Evolutionary conservation across 2,113 vertebrate genomes (phyloP).

Genomic region (Gnathonemus echidnorhynchus): DNA sequence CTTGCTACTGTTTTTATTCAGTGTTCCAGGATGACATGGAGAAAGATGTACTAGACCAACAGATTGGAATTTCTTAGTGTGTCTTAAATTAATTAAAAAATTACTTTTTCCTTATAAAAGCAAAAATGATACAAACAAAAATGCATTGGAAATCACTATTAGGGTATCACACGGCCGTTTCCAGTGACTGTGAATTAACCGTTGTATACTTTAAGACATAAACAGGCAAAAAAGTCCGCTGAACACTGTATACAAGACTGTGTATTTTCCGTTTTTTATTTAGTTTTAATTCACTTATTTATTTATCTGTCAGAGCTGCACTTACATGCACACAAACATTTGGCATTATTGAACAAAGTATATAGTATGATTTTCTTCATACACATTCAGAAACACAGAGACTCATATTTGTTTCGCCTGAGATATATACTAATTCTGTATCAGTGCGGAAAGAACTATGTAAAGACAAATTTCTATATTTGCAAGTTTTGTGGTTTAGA

Average conservation of each 20-base stretch:
- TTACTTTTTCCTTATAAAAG: conserved; percentile 54
- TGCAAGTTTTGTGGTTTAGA: conserved; percentile 88
- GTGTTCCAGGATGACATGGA: conserved; percentile 59
- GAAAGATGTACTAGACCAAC: conserved; percentile 37
- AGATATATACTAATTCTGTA: conserved; percentile 29
- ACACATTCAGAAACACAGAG: background rate
- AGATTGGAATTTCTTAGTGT: conserved; percentile 56
- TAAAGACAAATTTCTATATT: conserved; percentile 97
- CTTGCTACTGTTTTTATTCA: conserved; percentile 63
- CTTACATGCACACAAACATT: conserved; percentile 25
- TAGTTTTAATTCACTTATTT: background rate
- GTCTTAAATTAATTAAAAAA: conserved; percentile 60
- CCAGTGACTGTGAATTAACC: conserved; percentile 83
- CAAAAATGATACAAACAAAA: conserved; percentile 56
- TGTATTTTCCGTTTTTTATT: conserved; percentile 5
- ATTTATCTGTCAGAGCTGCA: conserved; percentile 23
- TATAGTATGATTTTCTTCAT: conserved; percentile 34
- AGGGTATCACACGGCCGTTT: conserved; percentile 77
- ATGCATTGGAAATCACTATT: conserved; percentile 66
- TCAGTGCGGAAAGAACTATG: conserved; percentile 57
- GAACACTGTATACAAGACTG: conserved; percentile 50
- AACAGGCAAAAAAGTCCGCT: conserved; percentile 54
- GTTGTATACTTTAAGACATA: conserved; percentile 75
- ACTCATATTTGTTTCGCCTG: background rate
- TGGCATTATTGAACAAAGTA: conserved; percentile 36